A percentile compares a stretch with the other conserved stretches of the same genome.
These are phyloP conservation scores for Sebastes itinus DNA, from an alignment of 2,797 vertebrate species.

Conservation along the genomic window DNA sequence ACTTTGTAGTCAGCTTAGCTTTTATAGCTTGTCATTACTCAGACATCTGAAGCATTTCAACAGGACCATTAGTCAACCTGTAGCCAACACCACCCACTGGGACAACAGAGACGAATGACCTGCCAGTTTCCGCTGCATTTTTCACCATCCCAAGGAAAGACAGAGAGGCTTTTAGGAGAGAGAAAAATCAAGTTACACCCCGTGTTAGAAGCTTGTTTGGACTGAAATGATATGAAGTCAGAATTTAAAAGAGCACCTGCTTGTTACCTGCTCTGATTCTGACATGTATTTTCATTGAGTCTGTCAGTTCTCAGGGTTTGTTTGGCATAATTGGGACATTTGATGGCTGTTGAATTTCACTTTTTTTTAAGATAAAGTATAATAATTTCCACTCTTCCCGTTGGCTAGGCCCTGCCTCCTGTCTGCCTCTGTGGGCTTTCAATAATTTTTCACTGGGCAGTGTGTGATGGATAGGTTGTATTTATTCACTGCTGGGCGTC, in stretches of 20 bases:
- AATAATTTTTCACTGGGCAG: constrained; percentile 93
- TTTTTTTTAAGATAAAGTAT: constrained; percentile 58
- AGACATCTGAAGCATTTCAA: constrained; percentile 75
- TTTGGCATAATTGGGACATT: constrained; percentile 40
- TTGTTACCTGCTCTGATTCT: constrained; percentile 13
- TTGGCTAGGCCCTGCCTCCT: constrained; percentile 62
- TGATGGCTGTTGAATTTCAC: constrained; percentile 50
- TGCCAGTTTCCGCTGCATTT: constrained; percentile 62
- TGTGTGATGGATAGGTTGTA: constrained; percentile 97
- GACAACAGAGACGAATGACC: constrained; percentile 70
- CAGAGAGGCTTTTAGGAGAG: constrained; percentile 53
- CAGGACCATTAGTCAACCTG: constrained; percentile 77
- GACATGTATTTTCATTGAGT: constrained; percentile 14
- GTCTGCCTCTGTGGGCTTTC: constrained; percentile 85
- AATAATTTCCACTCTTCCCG: constrained; percentile 65
- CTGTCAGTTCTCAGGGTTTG: constrained; percentile 24
- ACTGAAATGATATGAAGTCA: constrained; percentile 31
- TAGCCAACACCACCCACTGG: constrained; percentile 70
- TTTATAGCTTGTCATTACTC: constrained; percentile 77
- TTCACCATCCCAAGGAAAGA: constrained; percentile 55
- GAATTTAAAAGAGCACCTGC: constrained; percentile 45
- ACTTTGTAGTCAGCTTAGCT: constrained; percentile 74
- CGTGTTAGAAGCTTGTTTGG: constrained; percentile 43
- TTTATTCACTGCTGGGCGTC: constrained; percentile 96
- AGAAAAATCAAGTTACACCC: constrained; percentile 24